A percentile compares a stretch with the other conserved stretches of the same genome.
Conservation (phyloP, 2,113 vertebrate species). For the Cynocephalus volans region DNA sequence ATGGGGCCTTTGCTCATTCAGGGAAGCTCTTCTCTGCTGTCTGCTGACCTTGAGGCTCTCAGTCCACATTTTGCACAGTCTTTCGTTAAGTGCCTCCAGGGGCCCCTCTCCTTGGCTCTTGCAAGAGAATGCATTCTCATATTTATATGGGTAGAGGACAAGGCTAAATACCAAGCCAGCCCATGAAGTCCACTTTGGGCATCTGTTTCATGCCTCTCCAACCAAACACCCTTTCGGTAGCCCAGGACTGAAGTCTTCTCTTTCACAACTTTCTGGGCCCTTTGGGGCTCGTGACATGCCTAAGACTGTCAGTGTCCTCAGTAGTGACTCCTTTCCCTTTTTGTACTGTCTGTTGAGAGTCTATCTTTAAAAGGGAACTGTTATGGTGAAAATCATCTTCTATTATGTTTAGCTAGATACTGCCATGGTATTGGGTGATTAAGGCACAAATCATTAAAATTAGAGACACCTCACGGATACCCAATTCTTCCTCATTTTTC, state of each 20-base stretch:
- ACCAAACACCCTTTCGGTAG: neutral
- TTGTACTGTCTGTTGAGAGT: neutral
- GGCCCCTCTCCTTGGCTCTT: neutral
- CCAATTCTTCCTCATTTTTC: neutral
- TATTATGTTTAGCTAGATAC: neutral
- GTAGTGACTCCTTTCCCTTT: neutral
- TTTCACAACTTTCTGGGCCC: neutral
- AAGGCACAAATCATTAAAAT: neutral
- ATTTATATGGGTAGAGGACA: neutral
- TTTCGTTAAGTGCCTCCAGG: neutral
- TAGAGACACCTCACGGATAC: neutral
- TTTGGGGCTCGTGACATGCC: neutral
- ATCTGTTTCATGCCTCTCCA: neutral
- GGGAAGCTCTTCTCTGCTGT: neutral
- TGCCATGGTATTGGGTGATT: neutral
- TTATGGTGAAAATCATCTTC: slow-evolving; percentile 21
- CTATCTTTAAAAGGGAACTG: neutral
- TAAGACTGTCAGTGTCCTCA: neutral
- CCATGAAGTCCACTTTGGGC: neutral
- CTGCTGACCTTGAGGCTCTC: neutral
- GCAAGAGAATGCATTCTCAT: neutral
- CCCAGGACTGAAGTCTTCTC: neutral
- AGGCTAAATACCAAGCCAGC: neutral
- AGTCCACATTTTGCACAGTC: neutral
- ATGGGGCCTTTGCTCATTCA: neutral